Base-by-base conservation (phyloP, 2,888 invertebrate species). In the Polia nebulosa region DNA sequence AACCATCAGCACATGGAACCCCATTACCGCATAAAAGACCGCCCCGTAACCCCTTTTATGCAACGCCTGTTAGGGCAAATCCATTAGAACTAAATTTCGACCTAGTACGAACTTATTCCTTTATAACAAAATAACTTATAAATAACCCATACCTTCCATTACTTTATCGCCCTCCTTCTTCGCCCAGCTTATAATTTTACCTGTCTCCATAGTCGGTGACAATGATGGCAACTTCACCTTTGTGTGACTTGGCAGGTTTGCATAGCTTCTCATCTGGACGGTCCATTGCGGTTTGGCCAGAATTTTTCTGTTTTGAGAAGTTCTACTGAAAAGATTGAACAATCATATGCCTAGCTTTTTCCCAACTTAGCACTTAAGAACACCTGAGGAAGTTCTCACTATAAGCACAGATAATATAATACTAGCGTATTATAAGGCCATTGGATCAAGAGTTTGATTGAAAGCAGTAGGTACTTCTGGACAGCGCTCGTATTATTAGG, bases 121-220 rank as follows among this genome's bases (percentile, higher is more conserved):
- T 20, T 13, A 36, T 36, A 11, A 36, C 8, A n/a, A 27, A 44
- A 44, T 36, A n/a, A 39, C 0, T n/a, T n/a, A n/a, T n/a, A 39
- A 17, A 25, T 51, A 61, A 20, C 11, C 9, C 22, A 15, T 88
- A 96, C 97, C 99, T 96, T 99, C 99, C 90, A 97, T 98, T 8
- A 99, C 95, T 92, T 98, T 98, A 88, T 99, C 99, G 76, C 98
- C 98, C 96, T 98, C 98, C 87, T 98, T 98, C 91, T 98, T 99
- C 87, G 98, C 98, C 99, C 99, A 99, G 85, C 97, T 98, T 73
- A 99, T 97, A 81, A 99, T 98, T 20, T 98, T 98, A 22, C 99
- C 99, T 88, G 96, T 97, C 89, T 99, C 99, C 99, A 99, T 99
- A 8, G 99, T 99, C 0, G 99, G 99, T 1, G 99, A 99, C 8